phyloP scores from a whole-genome alignment of 92 coral and sea anemone genomes.

The Porites divaricata region DNA sequence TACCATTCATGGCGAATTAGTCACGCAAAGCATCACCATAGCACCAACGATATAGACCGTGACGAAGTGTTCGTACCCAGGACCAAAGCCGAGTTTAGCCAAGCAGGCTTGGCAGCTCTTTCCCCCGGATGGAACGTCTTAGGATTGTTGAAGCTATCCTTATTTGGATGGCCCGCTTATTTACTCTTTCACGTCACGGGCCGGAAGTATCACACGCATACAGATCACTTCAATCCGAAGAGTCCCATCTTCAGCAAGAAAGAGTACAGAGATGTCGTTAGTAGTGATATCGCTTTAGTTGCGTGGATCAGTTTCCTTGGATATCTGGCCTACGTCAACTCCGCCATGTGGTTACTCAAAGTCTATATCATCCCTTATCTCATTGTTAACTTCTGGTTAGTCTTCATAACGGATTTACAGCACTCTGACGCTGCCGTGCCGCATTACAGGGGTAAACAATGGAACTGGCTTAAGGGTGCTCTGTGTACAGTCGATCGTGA shows the following conservation, averaged over 20 bases:
- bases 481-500: slow-evolving; percentile 71
- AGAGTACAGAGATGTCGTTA: slow-evolving; percentile 52
- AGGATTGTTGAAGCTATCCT: slow-evolving; percentile 19
- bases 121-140: slow-evolving; percentile 12
- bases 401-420: slow-evolving; percentile 63
- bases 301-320: slow-evolving; percentile 64
- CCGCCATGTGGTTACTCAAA: slow-evolving; percentile 54
- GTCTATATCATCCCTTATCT: slow-evolving; percentile 67
- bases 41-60: slow-evolving; percentile 63
- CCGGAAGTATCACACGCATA: slow-evolving; percentile 61
- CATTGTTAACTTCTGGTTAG: slow-evolving; percentile 70
- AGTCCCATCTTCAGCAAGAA: slow-evolving; percentile 64
- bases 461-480: slow-evolving; percentile 76
- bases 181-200: slow-evolving; percentile 57
- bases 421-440: slow-evolving; percentile 73
- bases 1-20: slow-evolving; percentile 74
- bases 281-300: slow-evolving; percentile 65
- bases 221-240: slow-evolving; percentile 71
- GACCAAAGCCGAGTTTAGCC: slow-evolving; percentile 35
- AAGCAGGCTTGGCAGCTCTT: slow-evolving; percentile 4
- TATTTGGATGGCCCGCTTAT: slow-evolving; percentile 64
- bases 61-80: slow-evolving; percentile 74
- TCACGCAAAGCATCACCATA: slow-evolving; percentile 72
- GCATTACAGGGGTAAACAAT: slow-evolving; percentile 59
- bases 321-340: slow-evolving; percentile 38